phyloP scores from a whole-genome alignment of 2,113 vertebrate species.

The Rostratula benghalensis region DNA sequence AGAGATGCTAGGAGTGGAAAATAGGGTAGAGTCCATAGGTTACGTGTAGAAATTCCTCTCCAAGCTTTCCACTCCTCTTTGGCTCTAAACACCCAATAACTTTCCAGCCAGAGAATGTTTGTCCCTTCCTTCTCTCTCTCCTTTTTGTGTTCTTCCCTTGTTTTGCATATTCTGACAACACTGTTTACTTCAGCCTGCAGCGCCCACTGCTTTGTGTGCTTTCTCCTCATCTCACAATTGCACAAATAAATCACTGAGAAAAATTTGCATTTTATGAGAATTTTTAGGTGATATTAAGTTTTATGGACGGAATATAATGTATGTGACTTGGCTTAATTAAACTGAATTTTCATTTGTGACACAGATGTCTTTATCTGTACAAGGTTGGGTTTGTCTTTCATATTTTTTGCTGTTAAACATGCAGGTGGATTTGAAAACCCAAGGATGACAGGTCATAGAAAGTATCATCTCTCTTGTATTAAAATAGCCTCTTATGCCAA shows the following conservation, averaged over 20 bases:
- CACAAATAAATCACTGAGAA: constrained; percentile 51
- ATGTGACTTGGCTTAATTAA: constrained; percentile 42
- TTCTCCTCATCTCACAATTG: constrained; percentile 10
- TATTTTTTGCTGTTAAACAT: constrained; percentile 6
- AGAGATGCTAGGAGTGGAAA: neutral
- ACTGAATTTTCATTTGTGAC: constrained; percentile 19
- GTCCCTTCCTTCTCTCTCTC: constrained; percentile 34
- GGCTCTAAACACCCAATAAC: constrained; percentile 29
- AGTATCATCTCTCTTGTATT: neutral
- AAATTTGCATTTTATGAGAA: constrained; percentile 59
- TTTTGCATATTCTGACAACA: constrained; percentile 63
- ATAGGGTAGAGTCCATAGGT: neutral
- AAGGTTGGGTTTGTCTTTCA: neutral
- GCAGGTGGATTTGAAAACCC: constrained; percentile 22
- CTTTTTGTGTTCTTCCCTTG: constrained; percentile 24
- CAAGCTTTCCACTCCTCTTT: constrained; percentile 27
- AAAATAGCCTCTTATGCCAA: constrained; percentile 17
- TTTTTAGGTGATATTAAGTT: constrained; percentile 54
- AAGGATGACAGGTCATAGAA: constrained; percentile 9
- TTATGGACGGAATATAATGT: neutral
- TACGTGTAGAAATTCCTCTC: neutral
- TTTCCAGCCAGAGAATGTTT: constrained; percentile 54
- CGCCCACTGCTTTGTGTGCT: constrained; percentile 53
- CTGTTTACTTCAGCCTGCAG: constrained; percentile 51
- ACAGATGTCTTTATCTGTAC: neutral